Evolutionary conservation across 1,140 invertebrate genomes (phyloP), one percentile per base, ranked within the genome.

Genomic region (Belonocnema kinseyi): DNA sequence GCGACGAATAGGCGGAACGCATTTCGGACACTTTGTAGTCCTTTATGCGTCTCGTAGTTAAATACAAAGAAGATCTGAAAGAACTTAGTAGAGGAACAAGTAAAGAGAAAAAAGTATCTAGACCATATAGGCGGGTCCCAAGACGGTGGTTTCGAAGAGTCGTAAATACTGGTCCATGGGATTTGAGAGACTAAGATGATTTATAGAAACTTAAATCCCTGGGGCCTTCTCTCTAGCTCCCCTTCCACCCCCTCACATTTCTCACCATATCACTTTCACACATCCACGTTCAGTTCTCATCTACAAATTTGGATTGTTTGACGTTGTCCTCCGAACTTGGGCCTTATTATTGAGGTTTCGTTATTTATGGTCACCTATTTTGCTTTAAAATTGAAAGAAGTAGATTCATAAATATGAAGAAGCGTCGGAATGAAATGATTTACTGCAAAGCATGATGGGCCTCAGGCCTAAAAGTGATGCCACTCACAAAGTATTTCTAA

Each of bases 191-290:
- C 85, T 82, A 80, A 87, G 82, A 91, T 91, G 90, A 91, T 91
- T 91, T 91, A 91, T 91, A 89, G 90, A 90, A 91, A 90, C 86
- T 87, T 88, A 86, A 89, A 88, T 89, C 84, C 84, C 85, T 83
- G 79, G 82, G 86, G 85, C 79, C 82, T 73, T 56, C 46, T 81
- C 51, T 66, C 70, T 12, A 8, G 52, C 26, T n/a, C 21, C 71
- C 50, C 71, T 13, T 76, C 53, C 33, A 66, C 71, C 72, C 51
- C 73, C 70, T 50, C 75, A 51, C 70, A 71, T 70, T 74, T 78
- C 21, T 75, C 17, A 19, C 72, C 54, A 2, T 6, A 46, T 52
- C 40, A 13, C 71, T 58, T 70, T 53, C 73, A 21, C 76, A 61
- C 14, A 61, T 26, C 14, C 21, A 26, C 21, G 16, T 66, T n/a